Conservation (phyloP, 1,140 invertebrate species). For the Drosophila persimilis region DNA sequence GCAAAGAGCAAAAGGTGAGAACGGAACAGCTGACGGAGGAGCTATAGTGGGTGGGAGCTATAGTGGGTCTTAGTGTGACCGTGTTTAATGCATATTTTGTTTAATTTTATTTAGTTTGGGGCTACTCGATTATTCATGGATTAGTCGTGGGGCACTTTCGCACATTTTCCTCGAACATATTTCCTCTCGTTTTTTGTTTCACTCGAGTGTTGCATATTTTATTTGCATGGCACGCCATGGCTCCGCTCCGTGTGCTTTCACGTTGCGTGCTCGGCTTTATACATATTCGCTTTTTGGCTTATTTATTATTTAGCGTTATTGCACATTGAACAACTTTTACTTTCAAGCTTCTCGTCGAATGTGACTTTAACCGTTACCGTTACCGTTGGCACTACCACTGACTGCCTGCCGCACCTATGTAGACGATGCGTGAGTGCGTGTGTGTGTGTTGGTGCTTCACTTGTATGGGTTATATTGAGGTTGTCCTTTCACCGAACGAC, state of each 20-base stretch:
- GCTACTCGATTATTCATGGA: conserved; percentile 27
- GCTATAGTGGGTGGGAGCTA: too few relatives aligned
- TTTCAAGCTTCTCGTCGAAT: conserved; percentile 28
- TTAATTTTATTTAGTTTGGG: conserved; percentile 17
- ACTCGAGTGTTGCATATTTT: conserved; percentile 63
- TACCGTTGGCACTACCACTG: conserved; percentile 15
- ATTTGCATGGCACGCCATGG: conserved; percentile 37
- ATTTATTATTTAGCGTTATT: conserved; percentile 68
- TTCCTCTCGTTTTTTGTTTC: conserved; percentile 20
- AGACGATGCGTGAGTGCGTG: conserved; percentile 8
- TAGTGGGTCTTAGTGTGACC: neutral
- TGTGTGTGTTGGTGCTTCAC: conserved; percentile 24
- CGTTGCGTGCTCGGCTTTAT: conserved; percentile 17
- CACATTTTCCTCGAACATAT: conserved; percentile 29
- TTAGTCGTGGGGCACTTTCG: conserved; percentile 24
- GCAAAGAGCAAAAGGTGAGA: too few relatives aligned
- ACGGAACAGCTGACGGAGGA: too few relatives aligned
- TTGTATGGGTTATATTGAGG: conserved; percentile 34
- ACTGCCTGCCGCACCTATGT: conserved; percentile 38
- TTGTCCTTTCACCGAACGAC: conserved; percentile 56
- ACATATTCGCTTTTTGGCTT: conserved; percentile 43
- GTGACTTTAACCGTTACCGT: conserved; percentile 15
- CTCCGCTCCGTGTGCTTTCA: conserved; percentile 7
- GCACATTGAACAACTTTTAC: conserved; percentile 65
- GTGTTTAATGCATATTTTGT: neutral